phyloP scores from a whole-genome alignment of 2,888 invertebrate genomes.

The Hecatera dysodea region DNA sequence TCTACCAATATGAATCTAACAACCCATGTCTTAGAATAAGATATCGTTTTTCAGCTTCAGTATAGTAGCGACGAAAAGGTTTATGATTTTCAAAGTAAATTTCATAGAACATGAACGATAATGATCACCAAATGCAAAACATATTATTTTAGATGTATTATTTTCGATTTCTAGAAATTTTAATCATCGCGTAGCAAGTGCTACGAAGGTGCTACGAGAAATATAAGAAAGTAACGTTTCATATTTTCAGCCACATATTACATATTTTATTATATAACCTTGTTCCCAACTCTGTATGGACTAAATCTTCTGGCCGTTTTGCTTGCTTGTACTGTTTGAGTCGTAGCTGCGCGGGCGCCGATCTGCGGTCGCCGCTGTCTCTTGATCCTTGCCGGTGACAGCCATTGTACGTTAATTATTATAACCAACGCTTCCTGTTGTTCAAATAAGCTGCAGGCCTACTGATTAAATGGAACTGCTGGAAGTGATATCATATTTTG shows the following conservation, averaged over 20 bases:
- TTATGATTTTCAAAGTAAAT: not conserved
- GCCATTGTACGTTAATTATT: conserved; percentile 61
- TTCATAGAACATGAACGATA: no score
- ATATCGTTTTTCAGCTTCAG: no score
- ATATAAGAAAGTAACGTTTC: conserved; percentile 8
- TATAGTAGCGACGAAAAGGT: no score
- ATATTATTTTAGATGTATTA: not conserved
- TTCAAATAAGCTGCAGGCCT: conserved; percentile 42
- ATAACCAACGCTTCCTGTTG: conserved; percentile 65
- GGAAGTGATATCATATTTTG: conserved; percentile 44
- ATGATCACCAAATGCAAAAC: not conserved
- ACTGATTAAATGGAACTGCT: conserved; percentile 62
- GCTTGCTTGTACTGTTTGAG: not conserved
- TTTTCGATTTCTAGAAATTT: not conserved
- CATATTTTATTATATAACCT: not conserved
- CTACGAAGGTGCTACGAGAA: conserved; percentile 44
- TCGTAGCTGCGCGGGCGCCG: conserved; percentile 46
- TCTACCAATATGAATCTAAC: not conserved
- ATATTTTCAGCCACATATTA: not conserved
- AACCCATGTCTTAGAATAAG: no score
- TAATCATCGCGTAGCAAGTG: conserved; percentile 25
- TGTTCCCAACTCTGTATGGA: not conserved
- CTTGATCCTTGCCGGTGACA: conserved; percentile 64
- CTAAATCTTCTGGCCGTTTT: conserved; percentile 39
- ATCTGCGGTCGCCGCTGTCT: conserved; percentile 45